These are phyloP conservation scores for Chaenodraco wilsoni DNA, from an alignment of 2,797 vertebrate species.

Conservation along the genomic window DNA sequence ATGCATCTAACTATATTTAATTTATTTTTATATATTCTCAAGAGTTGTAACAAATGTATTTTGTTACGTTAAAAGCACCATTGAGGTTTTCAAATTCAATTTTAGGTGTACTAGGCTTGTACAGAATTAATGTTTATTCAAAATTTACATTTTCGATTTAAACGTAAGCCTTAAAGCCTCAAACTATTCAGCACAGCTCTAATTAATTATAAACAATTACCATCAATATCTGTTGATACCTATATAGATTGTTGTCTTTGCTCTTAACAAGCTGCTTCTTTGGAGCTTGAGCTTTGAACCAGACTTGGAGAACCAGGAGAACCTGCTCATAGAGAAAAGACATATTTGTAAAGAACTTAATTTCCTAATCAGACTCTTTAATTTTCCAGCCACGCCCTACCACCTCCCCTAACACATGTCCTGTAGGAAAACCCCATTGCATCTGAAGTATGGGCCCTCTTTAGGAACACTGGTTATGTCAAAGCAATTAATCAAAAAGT, in stretches of 20 bases:
- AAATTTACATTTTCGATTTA: too few species aligned
- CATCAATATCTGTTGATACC: neutral
- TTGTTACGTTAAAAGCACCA: too few species aligned
- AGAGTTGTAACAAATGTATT: too few species aligned
- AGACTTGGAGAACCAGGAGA: conserved; percentile 4
- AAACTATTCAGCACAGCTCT: too few species aligned
- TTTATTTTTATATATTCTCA: neutral
- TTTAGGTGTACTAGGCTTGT: too few species aligned
- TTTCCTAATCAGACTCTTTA: neutral
- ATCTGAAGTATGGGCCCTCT: neutral
- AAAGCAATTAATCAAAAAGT: neutral
- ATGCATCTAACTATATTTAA: neutral
- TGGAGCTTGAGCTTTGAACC: neutral
- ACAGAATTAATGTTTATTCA: too few species aligned
- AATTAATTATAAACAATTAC: neutral
- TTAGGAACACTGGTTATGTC: neutral
- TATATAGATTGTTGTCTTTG: neutral
- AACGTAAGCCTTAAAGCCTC: too few species aligned
- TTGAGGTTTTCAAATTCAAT: too few species aligned
- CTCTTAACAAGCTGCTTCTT: neutral
- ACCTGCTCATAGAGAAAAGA: conserved; percentile 8
- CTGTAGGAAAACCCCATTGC: neutral
- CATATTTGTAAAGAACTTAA: neutral
- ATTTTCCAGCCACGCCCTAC: neutral
- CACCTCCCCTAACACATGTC: neutral